A percentile compares a stretch with the other conserved stretches of the same genome.
These are phyloP conservation scores for Pristionchus japonicus DNA, from an alignment of 2,888 invertebrate genomes.

Conservation along the genomic window DNA sequence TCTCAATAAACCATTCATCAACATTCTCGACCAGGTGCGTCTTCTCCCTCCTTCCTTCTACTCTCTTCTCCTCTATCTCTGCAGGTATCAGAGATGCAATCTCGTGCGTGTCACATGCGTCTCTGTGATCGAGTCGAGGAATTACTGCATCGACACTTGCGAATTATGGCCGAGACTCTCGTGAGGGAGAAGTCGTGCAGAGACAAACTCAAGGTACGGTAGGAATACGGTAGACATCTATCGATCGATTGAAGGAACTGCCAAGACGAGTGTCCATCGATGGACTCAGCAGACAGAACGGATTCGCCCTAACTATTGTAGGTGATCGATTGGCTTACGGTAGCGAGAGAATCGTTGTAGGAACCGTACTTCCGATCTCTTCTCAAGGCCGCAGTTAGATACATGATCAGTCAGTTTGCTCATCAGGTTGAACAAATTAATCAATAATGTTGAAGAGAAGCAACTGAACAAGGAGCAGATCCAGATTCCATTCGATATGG, in stretches of 20 bases:
- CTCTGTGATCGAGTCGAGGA: constrained; percentile 67
- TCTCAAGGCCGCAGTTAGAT: constrained; percentile 61
- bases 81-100: constrained; percentile 68
- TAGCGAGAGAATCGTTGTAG: constrained; percentile 50
- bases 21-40: constrained; percentile 75
- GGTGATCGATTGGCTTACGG: constrained; percentile 27
- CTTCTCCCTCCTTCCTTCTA: neutral
- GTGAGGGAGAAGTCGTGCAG: constrained; percentile 63
- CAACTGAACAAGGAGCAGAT: constrained; percentile 49
- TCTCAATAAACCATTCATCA: constrained; percentile 75
- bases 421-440: too few relatives aligned
- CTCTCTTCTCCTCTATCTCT: neutral
- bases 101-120: constrained; percentile 57
- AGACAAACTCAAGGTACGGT: constrained; percentile 56
- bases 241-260: constrained; percentile 51
- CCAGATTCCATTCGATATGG: constrained; percentile 41
- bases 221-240: neutral
- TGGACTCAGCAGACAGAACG: constrained; percentile 47
- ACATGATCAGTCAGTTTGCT: constrained; percentile 52
- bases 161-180: constrained; percentile 60
- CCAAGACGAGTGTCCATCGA: constrained; percentile 58
- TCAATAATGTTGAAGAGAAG: constrained; percentile 32
- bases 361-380: constrained; percentile 72
- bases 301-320: constrained; percentile 54
- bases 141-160: constrained; percentile 68